Evolutionary conservation across 1,140 invertebrate genomes (phyloP).

Genomic region (Ceratina japonica): DNA sequence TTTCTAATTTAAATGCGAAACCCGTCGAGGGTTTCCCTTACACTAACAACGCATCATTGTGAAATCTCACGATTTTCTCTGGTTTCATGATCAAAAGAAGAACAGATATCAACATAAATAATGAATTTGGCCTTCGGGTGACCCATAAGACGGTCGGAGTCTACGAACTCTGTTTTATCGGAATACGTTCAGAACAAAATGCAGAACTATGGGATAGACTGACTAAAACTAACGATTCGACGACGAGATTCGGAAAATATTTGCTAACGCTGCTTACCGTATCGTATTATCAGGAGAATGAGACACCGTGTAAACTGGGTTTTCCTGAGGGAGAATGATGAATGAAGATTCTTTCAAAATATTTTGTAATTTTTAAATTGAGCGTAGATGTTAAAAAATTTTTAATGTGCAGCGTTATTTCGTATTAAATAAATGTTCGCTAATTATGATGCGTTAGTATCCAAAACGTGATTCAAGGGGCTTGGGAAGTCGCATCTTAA

Average conservation of each 20-base stretch:
- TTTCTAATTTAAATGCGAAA: slow-evolving; percentile 32
- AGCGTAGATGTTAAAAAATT: neutral
- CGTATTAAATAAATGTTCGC: neutral
- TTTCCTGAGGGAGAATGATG: neutral
- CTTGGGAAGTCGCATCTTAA: slow-evolving; percentile 31
- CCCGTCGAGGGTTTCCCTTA: neutral
- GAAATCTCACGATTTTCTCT: neutral
- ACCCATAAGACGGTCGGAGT: neutral
- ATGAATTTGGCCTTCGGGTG: neutral
- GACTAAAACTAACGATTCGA: neutral
- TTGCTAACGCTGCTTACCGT: neutral
- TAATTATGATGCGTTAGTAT: neutral
- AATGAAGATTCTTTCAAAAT: neutral
- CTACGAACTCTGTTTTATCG: neutral
- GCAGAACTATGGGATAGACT: neutral
- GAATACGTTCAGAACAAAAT: neutral
- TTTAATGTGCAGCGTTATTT: neutral
- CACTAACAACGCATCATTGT: no score
- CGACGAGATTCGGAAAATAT: neutral
- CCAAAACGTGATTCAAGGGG: slow-evolving; percentile 7
- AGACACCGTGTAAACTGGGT: slow-evolving; percentile 28
- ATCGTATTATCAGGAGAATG: slow-evolving; percentile 4
- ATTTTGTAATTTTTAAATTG: neutral
- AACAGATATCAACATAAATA: neutral
- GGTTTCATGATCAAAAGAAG: neutral